Percentiles rank a stretch among this genome's conserved stretches.
These are phyloP conservation scores for Rhynchophorus ferrugineus DNA, from an alignment of 1,140 invertebrate species.

Conservation along the genomic window DNA sequence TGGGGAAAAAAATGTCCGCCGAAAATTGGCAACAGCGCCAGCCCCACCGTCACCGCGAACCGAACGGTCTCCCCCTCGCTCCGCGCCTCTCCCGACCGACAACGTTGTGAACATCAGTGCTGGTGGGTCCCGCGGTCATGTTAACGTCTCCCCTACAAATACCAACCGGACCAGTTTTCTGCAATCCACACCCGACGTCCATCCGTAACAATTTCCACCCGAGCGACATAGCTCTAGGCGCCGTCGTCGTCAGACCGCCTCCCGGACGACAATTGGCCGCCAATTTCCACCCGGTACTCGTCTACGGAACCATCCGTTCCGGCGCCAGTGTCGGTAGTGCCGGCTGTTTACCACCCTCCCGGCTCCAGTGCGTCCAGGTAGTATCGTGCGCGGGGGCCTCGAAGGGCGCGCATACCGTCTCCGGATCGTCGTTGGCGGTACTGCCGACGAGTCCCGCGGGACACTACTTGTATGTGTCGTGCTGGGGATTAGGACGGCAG, in stretches of 20 bases:
- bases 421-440: background rate
- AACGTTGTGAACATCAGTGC: slow-evolving; percentile 31
- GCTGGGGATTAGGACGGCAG: slow-evolving; percentile 13
- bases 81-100: slow-evolving; percentile 11
- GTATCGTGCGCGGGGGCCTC: too few relatives aligned
- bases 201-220: slow-evolving; percentile 10
- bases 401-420: too few relatives aligned
- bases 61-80: slow-evolving; percentile 11
- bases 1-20: background rate
- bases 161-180: slow-evolving; percentile 18
- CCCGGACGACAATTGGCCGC: too few relatives aligned
- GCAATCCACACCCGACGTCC: slow-evolving; percentile 11
- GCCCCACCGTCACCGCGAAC: slow-evolving; percentile 13
- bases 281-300: background rate
- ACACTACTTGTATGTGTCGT: slow-evolving; percentile 11
- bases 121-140: slow-evolving; percentile 37
- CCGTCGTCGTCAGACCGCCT: slow-evolving; percentile 5
- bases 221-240: slow-evolving; percentile 2
- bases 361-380: too few relatives aligned
- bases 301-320: background rate
- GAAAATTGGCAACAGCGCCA: background rate
- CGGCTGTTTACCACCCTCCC: too few relatives aligned
- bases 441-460: background rate
- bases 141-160: slow-evolving; percentile 35
- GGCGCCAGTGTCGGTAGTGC: background rate